These are phyloP conservation scores for Chrysemys picta DNA, from an alignment of 2,113 vertebrate genomes.

Conservation along the genomic window DNA sequence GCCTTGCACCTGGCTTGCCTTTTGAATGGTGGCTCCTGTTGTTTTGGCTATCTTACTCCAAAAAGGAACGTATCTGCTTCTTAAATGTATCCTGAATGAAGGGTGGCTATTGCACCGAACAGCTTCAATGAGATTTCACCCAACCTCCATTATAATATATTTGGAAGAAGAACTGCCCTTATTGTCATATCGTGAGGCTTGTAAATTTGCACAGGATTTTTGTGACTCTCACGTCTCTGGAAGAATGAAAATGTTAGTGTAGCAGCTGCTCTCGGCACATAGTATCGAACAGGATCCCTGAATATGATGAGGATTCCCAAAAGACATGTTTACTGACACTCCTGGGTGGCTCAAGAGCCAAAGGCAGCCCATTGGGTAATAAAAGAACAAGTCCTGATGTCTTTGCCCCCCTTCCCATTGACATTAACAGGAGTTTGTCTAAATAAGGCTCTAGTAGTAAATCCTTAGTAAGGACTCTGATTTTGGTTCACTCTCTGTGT, in stretches of 20 bases:
- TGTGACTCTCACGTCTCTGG: neutral
- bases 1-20: neutral
- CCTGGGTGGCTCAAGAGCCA: neutral
- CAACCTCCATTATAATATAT: neutral
- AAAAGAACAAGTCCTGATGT: neutral
- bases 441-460: neutral
- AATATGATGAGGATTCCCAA: neutral
- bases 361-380: neutral
- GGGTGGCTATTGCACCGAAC: neutral
- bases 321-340: neutral
- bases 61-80: neutral
- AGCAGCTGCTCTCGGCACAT: neutral
- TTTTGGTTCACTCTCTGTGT: neutral
- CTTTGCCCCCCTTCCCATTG: neutral
- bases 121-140: neutral
- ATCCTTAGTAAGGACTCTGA: neutral
- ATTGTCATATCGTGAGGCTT: accelerated
- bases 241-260: neutral
- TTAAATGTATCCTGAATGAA: neutral
- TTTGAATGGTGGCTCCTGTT: neutral
- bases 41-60: neutral
- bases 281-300: accelerated
- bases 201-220: neutral
- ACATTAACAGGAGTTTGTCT: neutral
- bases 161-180: neutral